Percentiles rank a stretch among this genome's conserved stretches.
Evolutionary conservation across 2,888 invertebrate species (phyloP).

Genomic region (Herminia tarsipennalis): DNA sequence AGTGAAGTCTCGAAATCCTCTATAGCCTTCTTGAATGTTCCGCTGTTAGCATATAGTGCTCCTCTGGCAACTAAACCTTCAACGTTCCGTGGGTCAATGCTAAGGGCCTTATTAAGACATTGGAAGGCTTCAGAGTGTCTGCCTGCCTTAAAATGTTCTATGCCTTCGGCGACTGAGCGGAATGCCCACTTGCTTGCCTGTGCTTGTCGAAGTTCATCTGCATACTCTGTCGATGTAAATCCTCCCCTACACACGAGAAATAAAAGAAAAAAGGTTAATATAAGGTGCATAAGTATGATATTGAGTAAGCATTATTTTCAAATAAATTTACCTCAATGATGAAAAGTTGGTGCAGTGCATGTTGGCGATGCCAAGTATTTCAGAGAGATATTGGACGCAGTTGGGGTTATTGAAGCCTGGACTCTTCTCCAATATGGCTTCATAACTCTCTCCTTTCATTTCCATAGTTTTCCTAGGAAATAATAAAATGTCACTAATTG

Average conservation of each 20-base stretch:
- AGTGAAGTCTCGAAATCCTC: conserved; percentile 97
- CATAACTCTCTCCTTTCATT: conserved; percentile 92
- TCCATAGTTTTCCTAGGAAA: conserved; percentile 90
- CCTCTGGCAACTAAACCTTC: conserved; percentile 97
- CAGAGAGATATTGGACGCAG: conserved; percentile 93
- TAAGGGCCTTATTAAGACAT: conserved; percentile 96
- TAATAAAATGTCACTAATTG: conserved; percentile 45
- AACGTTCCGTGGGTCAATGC: conserved; percentile 96
- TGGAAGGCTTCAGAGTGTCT: conserved; percentile 97
- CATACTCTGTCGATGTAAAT: conserved; percentile 93
- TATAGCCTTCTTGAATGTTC: conserved; percentile 96
- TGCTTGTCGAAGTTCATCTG: conserved; percentile 93
- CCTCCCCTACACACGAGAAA: conserved; percentile 84
- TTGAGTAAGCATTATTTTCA: no score
- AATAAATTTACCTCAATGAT: conserved; percentile 88
- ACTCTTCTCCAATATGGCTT: conserved; percentile 92
- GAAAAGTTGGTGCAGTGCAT: conserved; percentile 89
- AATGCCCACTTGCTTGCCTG: conserved; percentile 98
- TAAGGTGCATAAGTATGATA: no score
- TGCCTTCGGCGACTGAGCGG: conserved; percentile 97
- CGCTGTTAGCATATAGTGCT: conserved; percentile 96
- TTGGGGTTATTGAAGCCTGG: conserved; percentile 96
- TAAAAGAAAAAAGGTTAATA: conserved; percentile 10
- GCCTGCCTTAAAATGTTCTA: conserved; percentile 97
- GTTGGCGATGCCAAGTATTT: conserved; percentile 90